Base-by-base conservation (phyloP, 2,113 vertebrate species). In the Haliaeetus leucogaster region DNA sequence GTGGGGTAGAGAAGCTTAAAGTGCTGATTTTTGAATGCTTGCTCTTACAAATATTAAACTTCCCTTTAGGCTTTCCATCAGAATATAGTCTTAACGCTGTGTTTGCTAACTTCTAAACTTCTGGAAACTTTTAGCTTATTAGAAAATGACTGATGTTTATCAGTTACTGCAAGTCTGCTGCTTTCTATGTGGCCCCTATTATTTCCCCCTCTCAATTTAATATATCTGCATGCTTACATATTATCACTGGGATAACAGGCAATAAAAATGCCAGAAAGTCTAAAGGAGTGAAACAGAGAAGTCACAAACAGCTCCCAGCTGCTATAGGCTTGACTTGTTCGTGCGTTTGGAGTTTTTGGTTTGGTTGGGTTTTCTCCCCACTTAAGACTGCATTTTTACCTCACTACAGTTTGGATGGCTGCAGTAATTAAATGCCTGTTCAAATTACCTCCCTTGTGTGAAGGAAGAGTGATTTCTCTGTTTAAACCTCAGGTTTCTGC, bases 211-310 rank as follows among this genome's bases (percentile, higher is more conserved):
- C 93, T 88, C 82, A 95, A 32, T 97, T 95, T 97, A 97, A 95
- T 96, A 95, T 97, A 90, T 95, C 89, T 97, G 78, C 92, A 36
- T 93, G 91, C 94, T 98, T 98, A 76, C 96, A 86, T 97, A 91
- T 98, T 98, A 97, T 98, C 97, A 96, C 95, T 97, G 97, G 96
- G 95, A 97, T 96, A 97, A 96, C 93, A 97, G 93, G 95, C 97
- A 98, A 96, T 98, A 98, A 98, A 98, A 98, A 93, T 97, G 96
- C 95, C 98, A 98, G 87, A 95, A 97, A 96, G 90, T 89, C 95
- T 97, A 94, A 97, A 97, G 96, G 93, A 97, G 87, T 86, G 94
- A 97, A 97, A 97, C 71, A 52, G 86, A 90, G 94, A 96, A 97
- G 91, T 97, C 91, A 95, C 92, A 95, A 98, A 97, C 96, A 92